Conservation (phyloP, 2,888 invertebrate species). For the Phytoseiulus persimilis region DNA sequence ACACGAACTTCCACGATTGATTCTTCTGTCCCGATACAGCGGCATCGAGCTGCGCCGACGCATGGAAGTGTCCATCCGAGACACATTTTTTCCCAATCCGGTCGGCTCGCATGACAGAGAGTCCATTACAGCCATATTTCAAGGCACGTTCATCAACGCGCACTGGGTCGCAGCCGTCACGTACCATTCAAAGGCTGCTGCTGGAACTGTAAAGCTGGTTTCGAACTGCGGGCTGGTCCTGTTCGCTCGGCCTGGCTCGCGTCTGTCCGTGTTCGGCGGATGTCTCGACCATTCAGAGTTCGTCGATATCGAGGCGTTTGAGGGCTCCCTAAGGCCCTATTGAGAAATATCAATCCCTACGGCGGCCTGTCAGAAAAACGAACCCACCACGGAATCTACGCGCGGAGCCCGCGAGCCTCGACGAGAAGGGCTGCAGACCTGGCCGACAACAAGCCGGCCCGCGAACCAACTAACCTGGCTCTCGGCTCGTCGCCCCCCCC, state of each 20-base stretch:
- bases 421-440: not conserved
- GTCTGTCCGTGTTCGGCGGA: not conserved
- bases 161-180: not conserved
- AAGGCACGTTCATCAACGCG: not conserved
- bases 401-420: not conserved
- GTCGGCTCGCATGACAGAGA: not conserved
- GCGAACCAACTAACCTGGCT: not conserved
- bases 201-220: not conserved
- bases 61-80: not conserved
- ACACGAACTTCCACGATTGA: not conserved
- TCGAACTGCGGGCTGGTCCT: not conserved
- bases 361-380: not conserved
- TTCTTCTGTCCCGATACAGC: not conserved
- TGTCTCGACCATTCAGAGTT: constrained; percentile 5
- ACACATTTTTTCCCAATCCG: not conserved
- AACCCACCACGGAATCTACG: constrained; percentile 5
- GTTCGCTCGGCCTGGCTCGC: not conserved
- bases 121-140: not conserved
- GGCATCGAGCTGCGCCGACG: not conserved
- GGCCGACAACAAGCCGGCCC: no score
- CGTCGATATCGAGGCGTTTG: not conserved
- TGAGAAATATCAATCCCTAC: not conserved
- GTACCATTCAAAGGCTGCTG: not conserved
- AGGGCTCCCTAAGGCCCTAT: not conserved
- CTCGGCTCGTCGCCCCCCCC: not conserved